A percentile compares a stretch with the other conserved stretches of the same genome.
Evolutionary conservation across 2,888 invertebrate genomes (phyloP).

Genomic region (Podabrus alpinus): DNA sequence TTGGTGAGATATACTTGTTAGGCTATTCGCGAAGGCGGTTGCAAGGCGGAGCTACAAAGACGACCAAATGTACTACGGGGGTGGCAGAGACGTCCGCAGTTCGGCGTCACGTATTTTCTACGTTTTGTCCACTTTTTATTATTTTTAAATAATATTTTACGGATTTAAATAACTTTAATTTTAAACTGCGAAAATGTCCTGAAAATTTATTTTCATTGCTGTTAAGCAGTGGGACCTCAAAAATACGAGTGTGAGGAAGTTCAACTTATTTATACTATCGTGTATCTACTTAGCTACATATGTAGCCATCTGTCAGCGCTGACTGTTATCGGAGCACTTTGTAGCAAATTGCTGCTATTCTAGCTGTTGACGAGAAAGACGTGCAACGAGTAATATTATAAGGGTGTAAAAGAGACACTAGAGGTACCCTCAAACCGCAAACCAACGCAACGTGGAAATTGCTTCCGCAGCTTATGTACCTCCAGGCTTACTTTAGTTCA

Average conservation of each 20-base stretch:
- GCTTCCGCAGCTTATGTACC: conserved; percentile 44
- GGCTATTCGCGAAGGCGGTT: conserved; percentile 51
- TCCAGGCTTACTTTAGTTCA: conserved; percentile 44
- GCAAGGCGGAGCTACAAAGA: conserved; percentile 53
- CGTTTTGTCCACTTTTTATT: conserved; percentile 24
- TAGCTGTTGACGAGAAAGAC: conserved; percentile 27
- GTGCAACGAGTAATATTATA: conserved; percentile 4
- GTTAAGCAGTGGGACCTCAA: conserved; percentile 45
- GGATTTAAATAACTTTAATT: conserved; percentile 9
- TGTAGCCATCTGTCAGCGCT: conserved; percentile 55
- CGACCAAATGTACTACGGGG: conserved; percentile 35
- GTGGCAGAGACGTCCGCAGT: conserved; percentile 32
- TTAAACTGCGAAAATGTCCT: conserved; percentile 25
- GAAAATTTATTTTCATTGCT: conserved; percentile 41
- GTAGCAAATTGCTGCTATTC: conserved; percentile 52
- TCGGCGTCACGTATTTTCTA: conserved; percentile 22
- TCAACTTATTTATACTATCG: conserved; percentile 52
- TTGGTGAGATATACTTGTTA: conserved; percentile 46
- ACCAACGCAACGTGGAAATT: conserved; percentile 52
- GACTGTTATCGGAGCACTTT: conserved; percentile 55
- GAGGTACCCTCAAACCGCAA: conserved; percentile 47
- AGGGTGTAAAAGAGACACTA: conserved; percentile 38
- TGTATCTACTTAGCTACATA: conserved; percentile 52
- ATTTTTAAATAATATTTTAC: conserved; percentile 5
- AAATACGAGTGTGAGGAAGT: conserved; percentile 54